These are phyloP conservation scores for Nemopilema nomurai DNA, from an alignment of 30 jellyfish, hydroid and myxozoan species.

Conservation along the genomic window DNA sequence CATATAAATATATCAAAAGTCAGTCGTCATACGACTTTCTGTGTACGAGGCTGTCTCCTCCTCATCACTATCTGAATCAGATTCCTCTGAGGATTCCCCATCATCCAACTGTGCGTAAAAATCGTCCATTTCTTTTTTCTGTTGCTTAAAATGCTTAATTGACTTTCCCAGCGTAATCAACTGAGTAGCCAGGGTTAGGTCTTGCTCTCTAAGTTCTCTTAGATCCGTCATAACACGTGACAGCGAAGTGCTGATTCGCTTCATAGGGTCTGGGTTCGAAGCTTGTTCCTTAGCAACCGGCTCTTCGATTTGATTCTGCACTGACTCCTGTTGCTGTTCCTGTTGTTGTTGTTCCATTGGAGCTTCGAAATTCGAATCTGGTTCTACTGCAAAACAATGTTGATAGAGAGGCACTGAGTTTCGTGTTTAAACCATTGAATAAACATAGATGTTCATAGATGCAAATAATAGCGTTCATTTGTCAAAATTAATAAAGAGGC, in stretches of 20 bases:
- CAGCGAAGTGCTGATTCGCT: slow-evolving; percentile 72
- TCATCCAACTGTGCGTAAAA: slow-evolving; percentile 45
- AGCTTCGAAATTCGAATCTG: neutral
- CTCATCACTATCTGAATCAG: slow-evolving; percentile 64
- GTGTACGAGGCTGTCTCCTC: slow-evolving; percentile 37
- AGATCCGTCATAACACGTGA: slow-evolving; percentile 83
- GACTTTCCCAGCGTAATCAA: slow-evolving; percentile 79
- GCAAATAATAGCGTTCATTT: too few relatives aligned
- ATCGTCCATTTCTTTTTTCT: slow-evolving; percentile 66
- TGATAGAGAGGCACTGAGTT: too few relatives aligned
- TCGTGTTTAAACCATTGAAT: too few relatives aligned
- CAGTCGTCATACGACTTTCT: slow-evolving; percentile 38
- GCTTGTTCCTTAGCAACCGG: neutral
- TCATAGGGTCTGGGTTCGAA: slow-evolving; percentile 56
- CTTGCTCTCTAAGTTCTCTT: slow-evolving; percentile 78
- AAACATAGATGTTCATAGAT: too few relatives aligned
- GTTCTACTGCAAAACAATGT: neutral
- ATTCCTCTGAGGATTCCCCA: slow-evolving; percentile 36
- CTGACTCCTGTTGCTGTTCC: neutral
- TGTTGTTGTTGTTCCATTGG: neutral
- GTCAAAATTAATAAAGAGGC: too few relatives aligned
- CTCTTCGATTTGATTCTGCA: neutral
- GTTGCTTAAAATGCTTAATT: slow-evolving; percentile 74
- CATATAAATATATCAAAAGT: slow-evolving; percentile 2
- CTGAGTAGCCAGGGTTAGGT: slow-evolving; percentile 77